Base-by-base conservation (phyloP, 2,797 vertebrate genomes). In the Sebastes aleutianus region DNA sequence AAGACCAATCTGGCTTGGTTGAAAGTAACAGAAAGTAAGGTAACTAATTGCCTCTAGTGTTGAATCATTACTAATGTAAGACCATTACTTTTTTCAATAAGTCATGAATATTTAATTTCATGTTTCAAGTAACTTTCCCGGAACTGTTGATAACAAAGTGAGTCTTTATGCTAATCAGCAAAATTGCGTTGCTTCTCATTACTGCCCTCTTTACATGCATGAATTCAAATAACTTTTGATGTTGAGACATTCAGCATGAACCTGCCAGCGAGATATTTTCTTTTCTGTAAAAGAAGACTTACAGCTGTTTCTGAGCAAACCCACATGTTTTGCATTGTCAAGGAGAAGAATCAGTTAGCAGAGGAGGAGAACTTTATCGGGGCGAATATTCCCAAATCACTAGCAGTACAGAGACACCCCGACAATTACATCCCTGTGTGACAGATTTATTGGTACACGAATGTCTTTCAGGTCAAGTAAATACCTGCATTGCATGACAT, bases 301-400 rank as follows among this genome's bases (percentile, higher is more conserved):
- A 89, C 80, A 91, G 88, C 87, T 92, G 90, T 72, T 91, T 65
- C 59, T 83, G 69, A 81, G 54, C 83, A 88, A 83, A 78, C 79
- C 61, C 88, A 91, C 78, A 87, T 92, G 86, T 86, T 89, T 84
- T 87, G 78, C 61, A 86, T 87, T 89, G 83, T 83, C 61, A 84
- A 69, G 27, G 65, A 27, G 62, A 76, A 74, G 58, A 64, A 74
- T 89, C 79, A 89, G 86, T 92, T 84, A 91, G 69, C 78, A 72
- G 79, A 87, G 80, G 61, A 85, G 72, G 69, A 78, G 74, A 82
- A 31, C 31, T 78, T 85, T 66, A 68, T 83, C 64, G 79, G 83
- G 85, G 67, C 32, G 59, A 83, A 76, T 47, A 88, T 77, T 78
- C 22, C 24, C 29, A 80, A 87, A 76, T 85, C 80, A 77, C 83